Evolutionary conservation across 2,888 invertebrate species (phyloP), one percentile per base, ranked within the genome.

Genomic region (Eupithecia pulchellata): DNA sequence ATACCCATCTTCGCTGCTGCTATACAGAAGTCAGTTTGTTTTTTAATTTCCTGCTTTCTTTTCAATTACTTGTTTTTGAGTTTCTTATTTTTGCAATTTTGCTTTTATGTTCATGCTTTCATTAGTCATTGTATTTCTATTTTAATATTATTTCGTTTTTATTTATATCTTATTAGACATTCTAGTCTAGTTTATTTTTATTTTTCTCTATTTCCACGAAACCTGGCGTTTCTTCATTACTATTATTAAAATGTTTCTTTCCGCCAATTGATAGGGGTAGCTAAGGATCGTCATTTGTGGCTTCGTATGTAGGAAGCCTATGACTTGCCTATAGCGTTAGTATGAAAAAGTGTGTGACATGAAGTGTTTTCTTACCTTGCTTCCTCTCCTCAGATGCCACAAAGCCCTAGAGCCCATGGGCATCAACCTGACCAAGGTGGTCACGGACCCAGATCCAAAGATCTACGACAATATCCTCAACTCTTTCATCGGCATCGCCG

Each of bases 401-500:
- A 92, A 94, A 78, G 93, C 95, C 1, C 86, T 97, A 11, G 94
- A 94, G 77, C 95, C 96, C 2, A 95, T 95, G 82, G 96, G 96
- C 63, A 86, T 97, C 58, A 95, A 97, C 82, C 89, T 97, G 32
- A 95, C 95, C 64, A 93, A 95, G 75, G 92, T 97, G 73, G 88
- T 97, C 77, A 95, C 95, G 42, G 94, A 95, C 5, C 88, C 94
- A 0, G 95, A 96, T 79, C 95, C 95, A 0, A 95, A 92, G 75
- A 96, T 95, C 72, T 96, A 96, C 82, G 95, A 96, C 79, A 95
- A 96, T 83, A 96, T 96, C 32, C 89, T 97, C 0, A 95, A 96
- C 88, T 96, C 96, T 5, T 97, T 97, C 89, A 95, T 97, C 34
- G 96, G 96, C 29, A 97, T 97, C 77, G 96, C 97, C 4, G 96